Conservation (phyloP, 2,888 invertebrate species). For the Ennomos erosarius region DNA sequence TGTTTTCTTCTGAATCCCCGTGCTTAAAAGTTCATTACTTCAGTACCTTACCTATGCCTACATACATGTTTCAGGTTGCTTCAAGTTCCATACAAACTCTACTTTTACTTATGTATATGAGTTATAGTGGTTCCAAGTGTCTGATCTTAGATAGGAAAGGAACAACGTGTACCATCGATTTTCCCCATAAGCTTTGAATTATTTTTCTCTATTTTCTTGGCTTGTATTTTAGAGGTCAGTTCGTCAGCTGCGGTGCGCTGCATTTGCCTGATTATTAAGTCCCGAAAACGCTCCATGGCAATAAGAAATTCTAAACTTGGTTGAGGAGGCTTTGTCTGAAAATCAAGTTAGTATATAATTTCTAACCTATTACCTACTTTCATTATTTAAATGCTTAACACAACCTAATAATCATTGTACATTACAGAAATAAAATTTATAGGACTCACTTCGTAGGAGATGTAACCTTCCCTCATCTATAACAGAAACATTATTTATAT, state of each 20-base stretch:
- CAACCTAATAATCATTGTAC: too few relatives aligned
- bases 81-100: too few relatives aligned
- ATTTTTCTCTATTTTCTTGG: slow-evolving; percentile 12
- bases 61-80: too few relatives aligned
- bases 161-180: slow-evolving; percentile 2
- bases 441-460: background rate
- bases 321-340: slow-evolving; percentile 11
- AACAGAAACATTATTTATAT: background rate
- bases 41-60: too few relatives aligned
- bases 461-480: slow-evolving; percentile 2
- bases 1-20: too few relatives aligned
- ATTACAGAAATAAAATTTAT: too few relatives aligned
- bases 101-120: too few relatives aligned
- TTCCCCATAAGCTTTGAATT: slow-evolving; percentile 17
- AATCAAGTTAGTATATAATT: background rate
- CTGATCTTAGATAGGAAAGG: too few relatives aligned
- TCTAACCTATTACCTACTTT: too few relatives aligned
- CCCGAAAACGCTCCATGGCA: slow-evolving; percentile 18
- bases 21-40: too few relatives aligned
- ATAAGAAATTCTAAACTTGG: slow-evolving; percentile 17
- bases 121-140: too few relatives aligned
- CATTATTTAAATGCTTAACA: too few relatives aligned
- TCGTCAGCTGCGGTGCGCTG: slow-evolving; percentile 14
- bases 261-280: slow-evolving; percentile 23
- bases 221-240: slow-evolving; percentile 19